Evolutionary conservation across 2,888 invertebrate species (phyloP), one percentile per base, ranked within the genome.

Genomic region (Parelbella ahira): DNA sequence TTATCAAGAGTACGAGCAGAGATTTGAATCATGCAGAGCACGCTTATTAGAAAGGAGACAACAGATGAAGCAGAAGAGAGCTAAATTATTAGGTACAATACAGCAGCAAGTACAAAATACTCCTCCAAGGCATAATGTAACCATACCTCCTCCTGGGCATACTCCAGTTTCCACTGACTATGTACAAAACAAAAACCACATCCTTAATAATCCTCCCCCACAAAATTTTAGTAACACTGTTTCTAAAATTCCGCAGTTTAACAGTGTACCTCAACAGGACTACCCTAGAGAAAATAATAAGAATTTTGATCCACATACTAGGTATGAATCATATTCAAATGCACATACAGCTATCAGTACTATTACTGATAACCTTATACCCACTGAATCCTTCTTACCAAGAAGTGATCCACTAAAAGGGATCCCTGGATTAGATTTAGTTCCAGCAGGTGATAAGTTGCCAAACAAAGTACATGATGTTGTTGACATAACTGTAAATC

Each of bases 1-100:
- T 54, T 95, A 95, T 65, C 89, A 89, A 56, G 93, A 94, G 60
- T 97, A 97, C 75, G 95, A 97, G 75, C 91, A 93, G 36, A 96
- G 95, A 71, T 97, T 97, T 92, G 94, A 95, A 63, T 90, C 93
- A 20, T 96, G 94, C 86, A 89, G 95, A 8, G 91, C 91, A 52
- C 94, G 94, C 61, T 81, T 96, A 20, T 79, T 95, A 37, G 94
- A 95, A 56, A 88, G 95, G 7, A 89, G 95, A n/a, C 92, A 93
- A 63, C 93, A 93, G 66, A 94, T 96, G 94, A 91, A 93, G 36
- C 89, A 89, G 46, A 93, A 92, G 67, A 88, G 92, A 50, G 80
- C 70, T 13, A 55, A 58, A 5, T 63, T 84, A 4, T 47, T 70
- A 37, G 63, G 60, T 30, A 64, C n/a, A n/a, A n/a, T n/a, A n/a